A percentile compares a stretch with the other conserved stretches of the same genome.
These are phyloP conservation scores for Proteles cristata DNA, from an alignment of 2,113 vertebrate species.

Conservation along the genomic window DNA sequence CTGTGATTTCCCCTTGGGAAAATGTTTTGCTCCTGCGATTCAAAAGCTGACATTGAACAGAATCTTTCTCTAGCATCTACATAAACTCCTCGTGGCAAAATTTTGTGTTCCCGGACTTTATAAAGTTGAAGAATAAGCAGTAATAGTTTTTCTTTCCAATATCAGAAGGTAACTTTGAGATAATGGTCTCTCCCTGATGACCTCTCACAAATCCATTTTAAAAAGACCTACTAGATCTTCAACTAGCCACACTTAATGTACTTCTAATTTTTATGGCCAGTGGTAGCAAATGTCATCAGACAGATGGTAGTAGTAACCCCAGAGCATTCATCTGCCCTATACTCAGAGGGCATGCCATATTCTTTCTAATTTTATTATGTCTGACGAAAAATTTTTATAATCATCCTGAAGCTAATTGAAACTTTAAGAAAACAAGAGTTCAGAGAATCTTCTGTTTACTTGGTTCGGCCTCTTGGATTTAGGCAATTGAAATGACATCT, in stretches of 20 bases:
- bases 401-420: slow-evolving; percentile 59
- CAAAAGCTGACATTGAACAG: not conserved
- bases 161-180: slow-evolving; percentile 36
- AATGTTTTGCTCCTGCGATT: not conserved
- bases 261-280: not conserved
- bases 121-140: not conserved
- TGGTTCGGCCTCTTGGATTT: slow-evolving; percentile 48
- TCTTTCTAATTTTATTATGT: slow-evolving; percentile 14
- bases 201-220: slow-evolving; percentile 48
- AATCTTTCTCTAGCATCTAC: not conserved
- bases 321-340: not conserved
- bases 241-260: not conserved
- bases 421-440: slow-evolving; percentile 60
- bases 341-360: not conserved
- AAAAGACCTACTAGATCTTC: slow-evolving; percentile 11
- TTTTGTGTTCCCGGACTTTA: not conserved
- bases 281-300: slow-evolving; percentile 39
- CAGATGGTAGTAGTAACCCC: not conserved
- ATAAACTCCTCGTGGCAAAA: not conserved
- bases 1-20: not conserved
- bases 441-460: slow-evolving; percentile 51
- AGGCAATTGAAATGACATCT: slow-evolving; percentile 47
- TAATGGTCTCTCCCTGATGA: slow-evolving; percentile 39
- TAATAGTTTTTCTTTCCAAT: not conserved
- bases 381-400: slow-evolving; percentile 33